Evolutionary conservation across 2,888 invertebrate species (phyloP), one percentile per base, ranked within the genome.

Genomic region (Melieria omissa): DNA sequence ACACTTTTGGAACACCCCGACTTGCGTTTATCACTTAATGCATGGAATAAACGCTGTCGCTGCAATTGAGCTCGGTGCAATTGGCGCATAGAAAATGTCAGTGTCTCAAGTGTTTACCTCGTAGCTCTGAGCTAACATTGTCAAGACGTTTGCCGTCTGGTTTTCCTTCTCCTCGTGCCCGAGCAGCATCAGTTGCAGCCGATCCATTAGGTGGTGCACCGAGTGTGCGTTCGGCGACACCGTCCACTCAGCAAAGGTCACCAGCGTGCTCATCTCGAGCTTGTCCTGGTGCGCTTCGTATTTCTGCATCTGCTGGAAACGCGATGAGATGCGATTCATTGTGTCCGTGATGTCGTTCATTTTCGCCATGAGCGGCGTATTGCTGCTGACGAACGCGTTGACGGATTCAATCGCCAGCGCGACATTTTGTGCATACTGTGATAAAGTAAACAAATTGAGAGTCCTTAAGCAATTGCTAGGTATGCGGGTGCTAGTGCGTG

Each of bases 201-300:
- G 88, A 81, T 92, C 92, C 78, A 94, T 84, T 42, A 93, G 81
- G 74, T 90, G 90, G 46, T 90, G 89, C 69, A 94, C 87, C 4
- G 93, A 92, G 60, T 89, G 88, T 0, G 90, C 87, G 78, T 90
- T 90, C 78, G 92, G 92, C 0, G 93, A 91, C 3, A 93, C 91
- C 57, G 91, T 91, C 86, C 90, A 90, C 76, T 88, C 88, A 0
- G 94, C 93, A 81, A 94, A 94, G 80, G 91, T 90, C 80, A 92
- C 88, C 76, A 94, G 81, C 6, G 95, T 95, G 73, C 88, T 88
- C 75, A 88, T 83, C 82, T 94, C 93, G 76, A 91, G 86, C 72
- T 88, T 88, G 47, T 88, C 85, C 76, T 89, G 88, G 63, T 89
- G 80, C 3, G 87, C 83, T 68, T 90, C 88, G 81, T 92, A 91